Evolutionary conservation across 2,113 vertebrate genomes (phyloP).

Genomic region (Cavia porcellus): DNA sequence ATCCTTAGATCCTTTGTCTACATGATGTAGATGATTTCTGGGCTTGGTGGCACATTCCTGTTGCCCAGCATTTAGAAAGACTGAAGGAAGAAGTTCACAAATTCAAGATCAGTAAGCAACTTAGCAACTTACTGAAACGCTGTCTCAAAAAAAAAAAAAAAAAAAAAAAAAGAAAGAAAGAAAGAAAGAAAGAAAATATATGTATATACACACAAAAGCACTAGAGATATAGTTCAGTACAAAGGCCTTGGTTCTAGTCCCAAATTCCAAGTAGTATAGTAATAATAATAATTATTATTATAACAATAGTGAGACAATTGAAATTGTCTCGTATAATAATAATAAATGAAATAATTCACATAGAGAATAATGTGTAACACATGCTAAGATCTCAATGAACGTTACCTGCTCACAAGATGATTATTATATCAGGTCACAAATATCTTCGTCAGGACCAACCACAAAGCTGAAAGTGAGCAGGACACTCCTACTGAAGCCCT

Average conservation of each 20-base stretch:
- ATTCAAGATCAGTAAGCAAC: background rate
- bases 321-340: background rate
- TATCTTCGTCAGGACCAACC: background rate
- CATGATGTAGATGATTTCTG: background rate
- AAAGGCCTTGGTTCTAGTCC: background rate
- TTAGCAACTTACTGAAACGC: background rate
- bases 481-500: accelerated
- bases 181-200: too few relatives aligned
- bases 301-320: background rate
- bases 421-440: background rate
- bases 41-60: background rate
- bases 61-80: background rate
- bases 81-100: background rate
- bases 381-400: background rate
- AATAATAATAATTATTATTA: background rate
- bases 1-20: background rate
- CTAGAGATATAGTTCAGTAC: background rate
- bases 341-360: background rate
- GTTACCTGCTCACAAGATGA: background rate
- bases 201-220: too few relatives aligned
- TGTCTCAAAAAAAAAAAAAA: too few relatives aligned
- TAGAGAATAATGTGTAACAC: background rate
- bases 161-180: too few relatives aligned
- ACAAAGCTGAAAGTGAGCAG: background rate
- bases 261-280: background rate